These are phyloP conservation scores for Epizoanthus ramosus DNA, from an alignment of 92 coral and sea anemone species.

Conservation along the genomic window DNA sequence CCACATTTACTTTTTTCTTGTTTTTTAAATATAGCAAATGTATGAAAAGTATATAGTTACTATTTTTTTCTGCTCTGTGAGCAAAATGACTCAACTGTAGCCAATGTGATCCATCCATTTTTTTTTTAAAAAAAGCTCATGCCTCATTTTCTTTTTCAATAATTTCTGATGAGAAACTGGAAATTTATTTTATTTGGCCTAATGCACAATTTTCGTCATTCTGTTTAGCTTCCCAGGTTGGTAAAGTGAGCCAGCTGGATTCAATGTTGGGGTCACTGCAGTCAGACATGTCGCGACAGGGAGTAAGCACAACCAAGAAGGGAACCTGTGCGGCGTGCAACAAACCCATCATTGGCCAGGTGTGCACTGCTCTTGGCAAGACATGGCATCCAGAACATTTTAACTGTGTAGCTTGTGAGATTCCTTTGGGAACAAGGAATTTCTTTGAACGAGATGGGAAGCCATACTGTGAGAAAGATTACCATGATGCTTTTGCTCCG, in stretches of 20 bases:
- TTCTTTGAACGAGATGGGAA: conserved; percentile 99
- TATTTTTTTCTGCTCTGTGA: no score
- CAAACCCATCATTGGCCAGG: conserved; percentile 98
- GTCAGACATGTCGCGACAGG: conserved; percentile 97
- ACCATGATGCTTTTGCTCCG: conserved; percentile 97
- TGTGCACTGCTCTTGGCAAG: conserved; percentile 95
- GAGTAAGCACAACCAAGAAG: conserved; percentile 97
- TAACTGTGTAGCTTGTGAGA: conserved; percentile 94
- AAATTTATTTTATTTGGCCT: no score
- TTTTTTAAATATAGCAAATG: no score
- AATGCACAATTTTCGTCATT: background rate
- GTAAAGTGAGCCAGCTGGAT: conserved; percentile 96
- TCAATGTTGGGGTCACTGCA: conserved; percentile 97
- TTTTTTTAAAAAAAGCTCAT: no score
- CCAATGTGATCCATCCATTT: no score
- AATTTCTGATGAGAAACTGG: no score
- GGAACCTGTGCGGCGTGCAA: conserved; percentile 95
- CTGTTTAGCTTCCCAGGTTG: conserved; percentile 69
- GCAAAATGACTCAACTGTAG: no score
- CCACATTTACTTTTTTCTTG: no score
- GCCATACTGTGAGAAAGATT: conserved; percentile 96
- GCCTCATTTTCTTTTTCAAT: no score
- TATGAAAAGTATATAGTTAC: no score
- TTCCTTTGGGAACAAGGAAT: conserved; percentile 90
- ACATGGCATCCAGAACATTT: conserved; percentile 99